Conservation (phyloP, 1,140 invertebrate species). For the Monochamus saltuarius region DNA sequence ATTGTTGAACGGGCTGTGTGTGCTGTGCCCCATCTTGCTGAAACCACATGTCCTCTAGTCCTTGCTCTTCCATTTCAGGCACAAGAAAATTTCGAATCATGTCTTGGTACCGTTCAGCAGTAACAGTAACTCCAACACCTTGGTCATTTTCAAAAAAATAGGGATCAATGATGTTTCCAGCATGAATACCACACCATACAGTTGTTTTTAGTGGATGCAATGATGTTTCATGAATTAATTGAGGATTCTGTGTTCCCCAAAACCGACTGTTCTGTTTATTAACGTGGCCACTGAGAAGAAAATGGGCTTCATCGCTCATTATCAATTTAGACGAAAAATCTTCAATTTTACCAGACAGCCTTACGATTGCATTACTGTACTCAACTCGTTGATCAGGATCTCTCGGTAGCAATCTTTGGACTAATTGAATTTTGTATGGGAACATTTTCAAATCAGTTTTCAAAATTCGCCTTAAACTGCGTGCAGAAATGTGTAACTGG, state of each 20-base stretch:
- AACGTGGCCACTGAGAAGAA: background rate
- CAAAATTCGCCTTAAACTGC: constrained; percentile 7
- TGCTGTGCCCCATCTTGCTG: no score
- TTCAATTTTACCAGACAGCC: no score
- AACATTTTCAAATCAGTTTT: constrained; percentile 3
- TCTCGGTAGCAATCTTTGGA: background rate
- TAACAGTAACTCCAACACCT: no score
- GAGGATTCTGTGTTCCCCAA: background rate
- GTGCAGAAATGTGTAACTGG: constrained; percentile 6
- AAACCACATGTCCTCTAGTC: no score
- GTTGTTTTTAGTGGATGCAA: constrained; percentile 5
- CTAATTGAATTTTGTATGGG: background rate
- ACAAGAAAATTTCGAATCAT: no score
- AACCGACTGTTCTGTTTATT: background rate
- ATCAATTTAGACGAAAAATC: no score
- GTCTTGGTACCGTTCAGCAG: no score
- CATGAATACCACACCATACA: constrained; percentile 9
- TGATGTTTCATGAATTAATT: constrained; percentile 9
- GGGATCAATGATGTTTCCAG: constrained; percentile 10
- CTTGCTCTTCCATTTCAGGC: no score
- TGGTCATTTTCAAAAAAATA: constrained; percentile 1
- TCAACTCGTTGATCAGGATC: no score
- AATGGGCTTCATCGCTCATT: no score
- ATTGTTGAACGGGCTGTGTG: background rate
- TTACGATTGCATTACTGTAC: no score